Evolutionary conservation across 1,140 invertebrate species (phyloP).

Genomic region (Harpegnathos saltator): DNA sequence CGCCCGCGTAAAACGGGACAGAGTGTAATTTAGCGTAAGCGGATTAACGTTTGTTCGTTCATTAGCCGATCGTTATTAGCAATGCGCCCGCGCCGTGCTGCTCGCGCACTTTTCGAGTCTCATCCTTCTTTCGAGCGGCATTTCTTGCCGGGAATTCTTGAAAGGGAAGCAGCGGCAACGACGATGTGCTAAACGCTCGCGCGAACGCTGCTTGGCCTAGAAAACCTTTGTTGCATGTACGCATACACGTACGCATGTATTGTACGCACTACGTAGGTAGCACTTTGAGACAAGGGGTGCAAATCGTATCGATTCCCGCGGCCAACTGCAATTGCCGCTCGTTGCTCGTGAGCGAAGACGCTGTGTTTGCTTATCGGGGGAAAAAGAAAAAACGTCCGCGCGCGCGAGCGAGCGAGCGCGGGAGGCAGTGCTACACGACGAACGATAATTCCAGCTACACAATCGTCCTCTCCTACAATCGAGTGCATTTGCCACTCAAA

Average conservation of each 20-base stretch:
- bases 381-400: not conserved
- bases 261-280: too few species aligned
- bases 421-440: not conserved
- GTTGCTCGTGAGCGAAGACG: not conserved
- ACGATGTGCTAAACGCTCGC: too few species aligned
- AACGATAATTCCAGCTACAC: slow-evolving; percentile 11
- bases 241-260: not conserved
- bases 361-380: too few species aligned
- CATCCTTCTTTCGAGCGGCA: not conserved
- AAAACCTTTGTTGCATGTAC: too few species aligned
- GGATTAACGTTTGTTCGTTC: slow-evolving; percentile 45
- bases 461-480: not conserved
- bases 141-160: not conserved
- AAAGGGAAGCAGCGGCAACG: too few species aligned
- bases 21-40: slow-evolving; percentile 51
- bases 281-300: too few species aligned
- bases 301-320: too few species aligned
- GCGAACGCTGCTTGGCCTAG: too few species aligned
- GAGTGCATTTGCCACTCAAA: not conserved
- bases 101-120: not conserved
- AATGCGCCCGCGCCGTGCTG: too few species aligned
- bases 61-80: slow-evolving; percentile 37
- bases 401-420: too few species aligned
- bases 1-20: slow-evolving; percentile 13
- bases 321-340: too few species aligned